Percentiles rank a stretch among this genome's conserved stretches.
Conservation (phyloP, 2,797 vertebrate species). For the Falco concolor region DNA sequence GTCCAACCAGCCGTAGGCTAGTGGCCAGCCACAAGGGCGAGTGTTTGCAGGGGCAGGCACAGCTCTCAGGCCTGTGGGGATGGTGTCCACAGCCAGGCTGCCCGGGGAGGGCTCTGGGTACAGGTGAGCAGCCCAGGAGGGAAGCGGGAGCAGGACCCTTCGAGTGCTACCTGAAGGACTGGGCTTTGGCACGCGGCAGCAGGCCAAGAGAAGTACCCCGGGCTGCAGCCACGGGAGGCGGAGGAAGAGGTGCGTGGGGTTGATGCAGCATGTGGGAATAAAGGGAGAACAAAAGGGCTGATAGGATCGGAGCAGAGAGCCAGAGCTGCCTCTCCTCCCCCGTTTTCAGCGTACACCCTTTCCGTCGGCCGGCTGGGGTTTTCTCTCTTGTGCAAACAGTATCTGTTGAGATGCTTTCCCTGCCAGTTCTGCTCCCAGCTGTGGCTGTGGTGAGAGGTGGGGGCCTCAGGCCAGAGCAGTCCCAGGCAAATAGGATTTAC, state of each 20-base stretch:
- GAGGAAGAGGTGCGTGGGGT: neutral
- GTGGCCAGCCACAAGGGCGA: neutral
- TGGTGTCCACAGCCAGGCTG: neutral
- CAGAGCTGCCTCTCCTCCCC: neutral
- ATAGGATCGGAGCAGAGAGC: neutral
- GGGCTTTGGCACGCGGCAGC: neutral
- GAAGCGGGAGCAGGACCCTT: neutral
- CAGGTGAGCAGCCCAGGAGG: neutral
- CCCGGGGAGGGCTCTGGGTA: neutral
- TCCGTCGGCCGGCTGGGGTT: rapidly evolving
- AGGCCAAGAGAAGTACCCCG: neutral
- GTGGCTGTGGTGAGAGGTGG: neutral
- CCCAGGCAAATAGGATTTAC: neutral
- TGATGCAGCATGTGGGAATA: rapidly evolving
- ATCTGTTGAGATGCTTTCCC: neutral
- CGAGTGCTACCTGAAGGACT: rapidly evolving
- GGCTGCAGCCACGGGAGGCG: neutral
- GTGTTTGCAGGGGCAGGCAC: neutral
- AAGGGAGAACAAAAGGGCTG: neutral
- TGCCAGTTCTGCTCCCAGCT: neutral
- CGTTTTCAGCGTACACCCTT: rapidly evolving
- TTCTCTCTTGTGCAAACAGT: neutral
- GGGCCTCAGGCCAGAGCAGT: neutral
- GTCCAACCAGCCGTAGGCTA: rapidly evolving
- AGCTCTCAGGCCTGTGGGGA: neutral